These are phyloP conservation scores for Anadara kagoshimensis DNA, from an alignment of 1,140 invertebrate genomes.

Conservation along the genomic window DNA sequence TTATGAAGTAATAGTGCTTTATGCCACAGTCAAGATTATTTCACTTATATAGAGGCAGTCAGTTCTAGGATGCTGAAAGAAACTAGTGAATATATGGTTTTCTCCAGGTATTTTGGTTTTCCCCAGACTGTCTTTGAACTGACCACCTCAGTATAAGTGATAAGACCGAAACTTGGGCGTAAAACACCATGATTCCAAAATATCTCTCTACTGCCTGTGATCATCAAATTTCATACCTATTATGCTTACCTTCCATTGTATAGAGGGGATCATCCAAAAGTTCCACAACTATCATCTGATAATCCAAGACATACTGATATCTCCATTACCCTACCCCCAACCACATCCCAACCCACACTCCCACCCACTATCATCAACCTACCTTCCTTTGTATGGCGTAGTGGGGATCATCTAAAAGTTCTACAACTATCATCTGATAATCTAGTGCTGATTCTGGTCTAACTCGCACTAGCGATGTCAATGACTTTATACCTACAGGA, in stretches of 20 bases:
- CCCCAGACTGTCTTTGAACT: too few relatives aligned
- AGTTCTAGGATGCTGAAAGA: too few relatives aligned
- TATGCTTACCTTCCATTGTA: constrained; percentile 48
- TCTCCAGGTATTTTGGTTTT: too few relatives aligned
- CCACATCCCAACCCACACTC: neutral
- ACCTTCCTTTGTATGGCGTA: constrained; percentile 45
- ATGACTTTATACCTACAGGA: constrained; percentile 53
- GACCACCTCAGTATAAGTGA: too few relatives aligned
- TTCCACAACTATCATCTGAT: constrained; percentile 62
- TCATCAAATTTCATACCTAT: too few relatives aligned
- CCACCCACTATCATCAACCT: neutral
- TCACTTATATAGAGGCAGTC: too few relatives aligned
- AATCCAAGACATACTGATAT: constrained; percentile 49
- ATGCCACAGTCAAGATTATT: too few relatives aligned
- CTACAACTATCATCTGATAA: constrained; percentile 61
- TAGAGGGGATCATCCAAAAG: constrained; percentile 62
- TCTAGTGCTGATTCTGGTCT: constrained; percentile 49
- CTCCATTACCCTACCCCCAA: constrained; percentile 9
- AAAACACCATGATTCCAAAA: too few relatives aligned
- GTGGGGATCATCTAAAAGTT: constrained; percentile 63
- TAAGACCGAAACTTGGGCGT: too few relatives aligned
- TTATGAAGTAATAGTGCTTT: too few relatives aligned
- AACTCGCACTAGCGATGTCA: constrained; percentile 45
- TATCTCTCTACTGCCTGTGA: too few relatives aligned
- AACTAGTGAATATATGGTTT: too few relatives aligned